Base-by-base conservation (phyloP, 1,140 invertebrate species). In the Drosophila insularis region DNA sequence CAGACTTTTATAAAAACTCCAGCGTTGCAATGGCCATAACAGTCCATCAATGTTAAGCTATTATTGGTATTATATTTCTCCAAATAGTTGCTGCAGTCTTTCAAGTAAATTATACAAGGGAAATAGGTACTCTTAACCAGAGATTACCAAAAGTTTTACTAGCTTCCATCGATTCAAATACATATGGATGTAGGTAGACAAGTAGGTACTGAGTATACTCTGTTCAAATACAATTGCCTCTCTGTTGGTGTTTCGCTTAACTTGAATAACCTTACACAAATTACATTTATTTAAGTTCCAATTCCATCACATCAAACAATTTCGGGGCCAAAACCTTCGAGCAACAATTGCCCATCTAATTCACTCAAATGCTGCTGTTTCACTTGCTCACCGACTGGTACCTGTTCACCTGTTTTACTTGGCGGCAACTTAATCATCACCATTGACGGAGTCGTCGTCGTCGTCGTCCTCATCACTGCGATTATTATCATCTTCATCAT, bases 231-330 rank as follows among this genome's bases (percentile, higher is more conserved):
- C 72, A 75, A 75, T 75, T 75, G 73, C 61, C 73, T 56, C 72
- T 66, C 59, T 43, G 54, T 66, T 61, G 78, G 70, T 71, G 32
- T 60, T 46, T 65, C 35, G 35, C 65, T 56, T 68, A 39, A 71
- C 60, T 75, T 75, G 78, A 86, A 86, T 81, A 86, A 87, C 82
- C 82, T 68, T 80, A 86, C 79, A 78, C 43, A 75, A 86, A 86
- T 87, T 86, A 87, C 82, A 86, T 86, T 86, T 86, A 82, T 87
- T 86, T 82, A 87, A 87, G 79, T 86, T 86, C 79, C 82, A 82
- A 76, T 86, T 86, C 84, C 82, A 80, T 87, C 82, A 87, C 84
- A 86, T 86, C 79, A 86, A 86, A 87, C 79, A 79, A 74, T 86
- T 79, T 87, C 55, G 32, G 32, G 32, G 55, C 43, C 54, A 31